A percentile compares a stretch with the other conserved stretches of the same genome.
These are phyloP conservation scores for Remorina albescens DNA, from an alignment of 2,797 vertebrate genomes.

Conservation along the genomic window DNA sequence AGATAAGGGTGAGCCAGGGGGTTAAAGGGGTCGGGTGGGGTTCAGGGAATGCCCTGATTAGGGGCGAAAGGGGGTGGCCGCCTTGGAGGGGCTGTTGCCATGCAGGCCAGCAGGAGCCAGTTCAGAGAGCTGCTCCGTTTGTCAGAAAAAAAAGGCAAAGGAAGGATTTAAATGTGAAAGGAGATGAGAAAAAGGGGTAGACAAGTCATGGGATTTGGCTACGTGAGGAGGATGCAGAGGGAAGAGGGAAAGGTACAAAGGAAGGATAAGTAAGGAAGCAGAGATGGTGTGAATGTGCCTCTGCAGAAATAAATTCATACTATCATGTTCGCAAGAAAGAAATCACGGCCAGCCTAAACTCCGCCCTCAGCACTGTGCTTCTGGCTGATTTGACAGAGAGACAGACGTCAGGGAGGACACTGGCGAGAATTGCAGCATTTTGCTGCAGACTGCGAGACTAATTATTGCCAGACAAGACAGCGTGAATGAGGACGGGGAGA, in stretches of 20 bases:
- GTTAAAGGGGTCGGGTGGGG: conserved; percentile 55
- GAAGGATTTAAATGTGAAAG: conserved; percentile 84
- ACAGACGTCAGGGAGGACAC: conserved; percentile 38
- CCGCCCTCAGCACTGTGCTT: neutral
- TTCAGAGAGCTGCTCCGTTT: conserved; percentile 76
- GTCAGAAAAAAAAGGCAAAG: conserved; percentile 68
- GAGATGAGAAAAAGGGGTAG: conserved; percentile 65
- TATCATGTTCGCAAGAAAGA: neutral
- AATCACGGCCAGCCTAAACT: neutral
- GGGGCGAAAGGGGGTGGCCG: conserved; percentile 28
- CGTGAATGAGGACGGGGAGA: conserved; percentile 42
- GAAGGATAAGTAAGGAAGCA: conserved; percentile 40
- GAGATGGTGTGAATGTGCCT: conserved; percentile 54
- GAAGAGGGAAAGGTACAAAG: conserved; percentile 44
- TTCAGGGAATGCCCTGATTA: conserved; percentile 56
- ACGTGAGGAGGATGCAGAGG: conserved; percentile 62
- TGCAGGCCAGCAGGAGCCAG: conserved; percentile 64
- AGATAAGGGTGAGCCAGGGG: conserved; percentile 27
- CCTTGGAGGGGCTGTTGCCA: conserved; percentile 58
- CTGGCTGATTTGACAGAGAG: conserved; percentile 9
- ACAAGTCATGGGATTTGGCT: conserved; percentile 61
- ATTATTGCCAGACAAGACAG: conserved; percentile 49
- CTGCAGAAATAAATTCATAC: conserved; percentile 25
- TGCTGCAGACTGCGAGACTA: conserved; percentile 33
- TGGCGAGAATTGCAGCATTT: conserved; percentile 42